phyloP scores from a whole-genome alignment of 2,113 vertebrate genomes.

The Nematolebias whitei region DNA sequence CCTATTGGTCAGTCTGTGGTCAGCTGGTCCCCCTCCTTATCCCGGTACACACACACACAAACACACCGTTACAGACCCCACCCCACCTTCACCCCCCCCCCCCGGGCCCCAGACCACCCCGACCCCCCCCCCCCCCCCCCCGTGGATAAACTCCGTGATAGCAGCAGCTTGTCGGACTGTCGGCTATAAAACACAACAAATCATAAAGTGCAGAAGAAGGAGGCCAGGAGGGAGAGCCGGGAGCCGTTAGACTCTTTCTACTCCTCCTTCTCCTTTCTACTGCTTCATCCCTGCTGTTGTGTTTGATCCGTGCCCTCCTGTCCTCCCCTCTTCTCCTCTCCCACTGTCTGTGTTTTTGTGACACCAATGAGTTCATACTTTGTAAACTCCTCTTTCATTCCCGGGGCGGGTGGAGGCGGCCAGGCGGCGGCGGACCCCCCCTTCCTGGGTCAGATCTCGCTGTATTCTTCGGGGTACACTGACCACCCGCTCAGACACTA shows the following conservation, averaged over 20 bases:
- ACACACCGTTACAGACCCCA: conserved; percentile 4
- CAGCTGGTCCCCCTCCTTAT: conserved; percentile 87
- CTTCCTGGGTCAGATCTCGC: conserved; percentile 95
- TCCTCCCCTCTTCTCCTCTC: conserved; percentile 40
- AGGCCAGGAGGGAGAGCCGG: conserved; percentile 79
- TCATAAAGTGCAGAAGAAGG: conserved; percentile 87
- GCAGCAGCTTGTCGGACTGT: conserved; percentile 92
- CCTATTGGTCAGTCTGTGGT: conserved; percentile 94
- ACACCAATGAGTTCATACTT: conserved; percentile 99
- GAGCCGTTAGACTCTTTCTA: conserved; percentile 70
- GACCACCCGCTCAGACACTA: conserved; percentile 94
- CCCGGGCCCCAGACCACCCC: conserved; percentile 59
- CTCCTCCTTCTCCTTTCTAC: conserved; percentile 57
- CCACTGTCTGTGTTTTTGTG: conserved; percentile 42
- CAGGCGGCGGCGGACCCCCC: conserved; percentile 87
- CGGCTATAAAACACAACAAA: conserved; percentile 98
- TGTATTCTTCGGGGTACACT: conserved; percentile 94
- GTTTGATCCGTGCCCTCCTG: conserved; percentile 59
- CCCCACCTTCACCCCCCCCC: conserved; percentile 70
- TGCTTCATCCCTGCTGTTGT: conserved; percentile 54
- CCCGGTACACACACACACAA: conserved; percentile 20
- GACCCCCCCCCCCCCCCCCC: conserved; percentile 69
- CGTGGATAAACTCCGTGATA: conserved; percentile 98
- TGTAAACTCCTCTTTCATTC: conserved; percentile 97
- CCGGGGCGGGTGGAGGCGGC: conserved; percentile 89